These are phyloP conservation scores for Oxyruncus cristatus DNA, from an alignment of 2,113 vertebrate species.

Conservation along the genomic window DNA sequence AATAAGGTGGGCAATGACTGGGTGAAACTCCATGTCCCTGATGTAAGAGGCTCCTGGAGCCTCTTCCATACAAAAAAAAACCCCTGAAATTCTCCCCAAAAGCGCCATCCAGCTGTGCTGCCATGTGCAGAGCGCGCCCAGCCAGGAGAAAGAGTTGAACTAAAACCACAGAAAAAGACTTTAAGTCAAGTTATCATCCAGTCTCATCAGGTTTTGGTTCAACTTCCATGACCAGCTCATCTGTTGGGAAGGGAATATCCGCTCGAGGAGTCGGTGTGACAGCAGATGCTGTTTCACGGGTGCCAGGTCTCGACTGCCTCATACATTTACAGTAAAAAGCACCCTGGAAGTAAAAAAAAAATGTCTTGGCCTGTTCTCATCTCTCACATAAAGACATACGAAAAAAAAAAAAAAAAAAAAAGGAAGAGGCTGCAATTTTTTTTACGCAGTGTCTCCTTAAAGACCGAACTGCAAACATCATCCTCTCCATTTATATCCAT, in stretches of 20 bases:
- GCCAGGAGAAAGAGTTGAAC: neutral
- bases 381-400: neutral
- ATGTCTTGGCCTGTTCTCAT: neutral
- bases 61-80: neutral
- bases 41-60: neutral
- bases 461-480: neutral
- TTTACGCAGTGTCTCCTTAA: neutral
- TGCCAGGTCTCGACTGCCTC: neutral
- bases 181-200: neutral
- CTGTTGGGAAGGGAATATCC: neutral
- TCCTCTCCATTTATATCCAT: neutral
- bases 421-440: neutral
- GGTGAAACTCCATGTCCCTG: accelerated
- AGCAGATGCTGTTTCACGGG: neutral
- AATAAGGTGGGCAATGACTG: neutral
- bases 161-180: neutral
- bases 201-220: neutral
- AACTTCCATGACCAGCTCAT: neutral
- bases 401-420: neutral
- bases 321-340: neutral
- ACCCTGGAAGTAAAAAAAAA: neutral
- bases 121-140: accelerated
- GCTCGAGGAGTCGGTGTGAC: neutral
- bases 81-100: neutral
- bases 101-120: neutral